These are phyloP conservation scores for Thyatira batis DNA, from an alignment of 2,888 invertebrate genomes.

Conservation along the genomic window DNA sequence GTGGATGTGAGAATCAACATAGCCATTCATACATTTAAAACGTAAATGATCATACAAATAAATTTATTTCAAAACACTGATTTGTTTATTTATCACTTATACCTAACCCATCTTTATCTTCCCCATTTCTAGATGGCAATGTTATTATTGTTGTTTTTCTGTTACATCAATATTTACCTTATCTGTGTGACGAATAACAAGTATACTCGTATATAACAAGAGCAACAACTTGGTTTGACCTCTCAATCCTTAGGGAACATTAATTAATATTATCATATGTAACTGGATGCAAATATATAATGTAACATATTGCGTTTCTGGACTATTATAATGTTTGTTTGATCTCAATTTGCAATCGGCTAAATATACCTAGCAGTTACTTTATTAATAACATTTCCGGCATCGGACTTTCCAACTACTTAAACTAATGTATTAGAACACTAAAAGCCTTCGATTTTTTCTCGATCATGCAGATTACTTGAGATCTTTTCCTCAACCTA, in stretches of 20 bases:
- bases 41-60: no score
- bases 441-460: no score
- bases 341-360: neutral
- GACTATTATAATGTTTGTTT: neutral
- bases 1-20: no score
- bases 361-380: neutral
- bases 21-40: no score
- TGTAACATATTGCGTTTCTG: neutral
- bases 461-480: no score
- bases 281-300: neutral
- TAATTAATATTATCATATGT: neutral
- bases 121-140: no score
- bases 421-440: neutral
- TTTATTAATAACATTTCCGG: neutral
- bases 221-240: neutral
- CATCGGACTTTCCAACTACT: neutral
- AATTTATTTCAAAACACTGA: no score
- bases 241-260: neutral
- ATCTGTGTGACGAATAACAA: neutral
- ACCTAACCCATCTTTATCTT: no score
- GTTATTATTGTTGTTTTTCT: neutral
- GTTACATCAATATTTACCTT: neutral
- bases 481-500: no score
- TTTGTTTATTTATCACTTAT: no score
- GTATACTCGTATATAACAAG: no score